Conservation (phyloP, 2,113 vertebrate species). For the Tor tambroides region DNA sequence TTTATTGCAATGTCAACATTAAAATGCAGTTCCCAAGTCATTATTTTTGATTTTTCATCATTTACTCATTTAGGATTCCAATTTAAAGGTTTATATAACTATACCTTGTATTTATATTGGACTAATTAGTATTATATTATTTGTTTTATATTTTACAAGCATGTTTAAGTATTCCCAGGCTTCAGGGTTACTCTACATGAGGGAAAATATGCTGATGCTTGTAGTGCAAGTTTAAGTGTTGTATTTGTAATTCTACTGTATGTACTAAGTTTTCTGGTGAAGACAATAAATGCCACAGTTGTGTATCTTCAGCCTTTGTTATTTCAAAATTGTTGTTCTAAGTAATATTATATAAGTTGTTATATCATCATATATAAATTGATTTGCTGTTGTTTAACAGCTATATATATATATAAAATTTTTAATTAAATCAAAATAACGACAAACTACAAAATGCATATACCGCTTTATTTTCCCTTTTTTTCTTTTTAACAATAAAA, state of each 20-base stretch:
- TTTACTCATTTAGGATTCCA: constrained; percentile 3
- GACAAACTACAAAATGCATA: constrained; percentile 39
- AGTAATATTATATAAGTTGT: too few relatives aligned
- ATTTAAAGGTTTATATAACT: not conserved
- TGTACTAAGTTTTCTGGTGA: not conserved
- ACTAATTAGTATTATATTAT: constrained; percentile 4
- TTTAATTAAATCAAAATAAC: not conserved
- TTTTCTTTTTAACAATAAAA: constrained; percentile 75
- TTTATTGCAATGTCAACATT: not conserved
- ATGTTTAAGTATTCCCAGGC: constrained; percentile 5
- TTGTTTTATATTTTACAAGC: not conserved
- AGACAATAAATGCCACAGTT: not conserved
- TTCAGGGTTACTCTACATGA: not conserved
- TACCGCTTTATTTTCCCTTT: constrained; percentile 47
- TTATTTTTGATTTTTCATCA: not conserved
- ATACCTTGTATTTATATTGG: not conserved
- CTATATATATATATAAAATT: not conserved
- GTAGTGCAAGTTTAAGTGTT: constrained; percentile 22
- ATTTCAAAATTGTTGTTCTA: not conserved
- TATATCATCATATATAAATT: too few relatives aligned
- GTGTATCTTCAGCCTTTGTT: not conserved
- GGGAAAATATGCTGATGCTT: not conserved
- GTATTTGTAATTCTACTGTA: not conserved
- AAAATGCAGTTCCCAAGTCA: constrained; percentile 19
- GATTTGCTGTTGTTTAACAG: not conserved